Conservation (phyloP, 1,140 invertebrate species). For the Mizuhopecten yessoensis region DNA sequence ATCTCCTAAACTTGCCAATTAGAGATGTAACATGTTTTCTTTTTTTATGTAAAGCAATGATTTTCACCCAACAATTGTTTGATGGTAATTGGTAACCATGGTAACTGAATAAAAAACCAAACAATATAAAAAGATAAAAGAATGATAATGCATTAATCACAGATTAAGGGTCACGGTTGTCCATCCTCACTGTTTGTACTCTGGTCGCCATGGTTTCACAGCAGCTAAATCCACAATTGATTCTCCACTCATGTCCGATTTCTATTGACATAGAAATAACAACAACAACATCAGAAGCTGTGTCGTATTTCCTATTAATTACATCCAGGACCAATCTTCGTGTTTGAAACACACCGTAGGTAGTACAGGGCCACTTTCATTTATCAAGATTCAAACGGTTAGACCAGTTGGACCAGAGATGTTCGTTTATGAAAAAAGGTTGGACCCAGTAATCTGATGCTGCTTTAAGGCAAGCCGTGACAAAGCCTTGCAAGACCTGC, state of each 20-base stretch:
- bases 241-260: no score
- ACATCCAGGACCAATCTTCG: background rate
- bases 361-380: no score
- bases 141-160: background rate
- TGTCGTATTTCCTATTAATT: background rate
- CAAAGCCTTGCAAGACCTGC: no score
- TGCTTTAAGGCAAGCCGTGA: no score
- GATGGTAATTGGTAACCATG: background rate
- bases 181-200: background rate
- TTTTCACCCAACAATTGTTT: background rate
- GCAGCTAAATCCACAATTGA: background rate
- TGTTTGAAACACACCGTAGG: no score
- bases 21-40: no score
- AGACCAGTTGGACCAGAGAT: no score
- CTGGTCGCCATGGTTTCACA: background rate
- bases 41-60: background rate
- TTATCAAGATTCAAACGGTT: no score
- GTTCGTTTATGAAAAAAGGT: no score
- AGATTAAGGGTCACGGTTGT: background rate
- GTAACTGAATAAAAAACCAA: background rate
- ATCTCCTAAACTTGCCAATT: background rate
- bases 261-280: no score
- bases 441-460: no score
- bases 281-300: background rate
- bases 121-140: background rate